Conservation (phyloP, 35 echinoderm and acorn worm species). For the Hemicentrotus pulcherrimus region DNA sequence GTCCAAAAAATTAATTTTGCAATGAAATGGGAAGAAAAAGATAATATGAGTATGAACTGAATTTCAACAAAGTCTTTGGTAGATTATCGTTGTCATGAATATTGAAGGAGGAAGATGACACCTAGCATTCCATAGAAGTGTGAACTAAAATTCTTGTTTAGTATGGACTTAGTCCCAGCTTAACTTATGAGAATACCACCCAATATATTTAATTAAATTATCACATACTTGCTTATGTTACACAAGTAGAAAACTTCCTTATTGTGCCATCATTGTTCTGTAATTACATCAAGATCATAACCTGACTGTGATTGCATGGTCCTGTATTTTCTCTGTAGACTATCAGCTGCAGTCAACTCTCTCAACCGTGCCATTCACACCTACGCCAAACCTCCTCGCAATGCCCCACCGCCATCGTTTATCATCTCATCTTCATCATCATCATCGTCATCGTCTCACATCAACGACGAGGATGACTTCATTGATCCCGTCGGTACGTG, state of each 20-base stretch:
- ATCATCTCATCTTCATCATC: constrained; percentile 14
- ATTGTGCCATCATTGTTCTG: not conserved
- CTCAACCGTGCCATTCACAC: constrained; percentile 53
- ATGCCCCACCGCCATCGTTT: not conserved
- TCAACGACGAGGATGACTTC: constrained; percentile 23
- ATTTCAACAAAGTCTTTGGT: no score
- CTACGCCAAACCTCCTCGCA: constrained; percentile 62
- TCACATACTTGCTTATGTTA: not conserved
- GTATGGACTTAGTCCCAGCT: no score
- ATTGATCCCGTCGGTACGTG: not conserved
- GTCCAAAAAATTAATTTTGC: no score
- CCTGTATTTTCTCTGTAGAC: not conserved
- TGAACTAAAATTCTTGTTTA: no score
- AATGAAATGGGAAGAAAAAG: no score
- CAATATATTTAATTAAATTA: not conserved
- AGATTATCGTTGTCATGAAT: no score
- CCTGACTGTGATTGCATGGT: not conserved
- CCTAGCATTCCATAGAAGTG: no score
- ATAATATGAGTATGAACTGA: no score
- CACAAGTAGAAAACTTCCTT: not conserved
- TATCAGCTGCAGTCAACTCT: constrained; percentile 23
- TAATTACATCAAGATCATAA: not conserved
- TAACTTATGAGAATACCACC: no score
- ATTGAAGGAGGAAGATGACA: no score
- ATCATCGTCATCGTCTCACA: not conserved